Evolutionary conservation across 1,140 invertebrate species (phyloP), one percentile per base, ranked within the genome.

Genomic region (Zaprionus ghesquierei): DNA sequence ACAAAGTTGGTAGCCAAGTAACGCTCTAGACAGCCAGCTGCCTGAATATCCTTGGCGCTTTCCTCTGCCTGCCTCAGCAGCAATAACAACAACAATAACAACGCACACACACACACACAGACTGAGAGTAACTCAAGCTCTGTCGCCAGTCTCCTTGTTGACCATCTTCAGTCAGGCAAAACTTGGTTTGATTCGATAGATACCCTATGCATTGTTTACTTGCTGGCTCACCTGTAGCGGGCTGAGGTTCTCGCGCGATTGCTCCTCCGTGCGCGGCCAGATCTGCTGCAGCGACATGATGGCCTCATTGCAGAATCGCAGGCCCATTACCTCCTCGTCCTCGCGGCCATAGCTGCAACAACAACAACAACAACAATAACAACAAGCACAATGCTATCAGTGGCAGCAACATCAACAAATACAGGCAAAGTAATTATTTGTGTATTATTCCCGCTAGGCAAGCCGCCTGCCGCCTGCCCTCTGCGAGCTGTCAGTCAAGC

Each of bases 281-380:
- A 98, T 94, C 91, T 98, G 97, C 41, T 96, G 95, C 20, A 97
- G 92, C 78, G 96, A 96, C 94, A 98, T 96, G 72, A 97, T 95
- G 38, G 97, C 96, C 92, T 98, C 97, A 89, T 98, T 98, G 93
- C 96, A 97, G 92, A 98, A 98, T 89, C 97, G 96, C 64, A 98
- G 92, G 0, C 97, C 97, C 96, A 98, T 97, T 12, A 98, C 96
- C 92, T 98, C 97, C 89, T 98, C 97, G 89, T 98, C 97, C 93
- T 98, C 97, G 35, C 97, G 93, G 0, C 97, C 97, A 85, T 98
- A 98, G 59, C 97, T 96, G 86, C 1, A 79, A 46, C 22, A 63
- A 68, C 10, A 41, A 38, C 13, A 35, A 27, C 13, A 15, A 31
- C 22, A 69, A 59, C 10, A 60, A 12, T 10, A 35, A 27, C 13